Base-by-base conservation (phyloP, 2,113 vertebrate species). In the Zosterops pallidus region DNA sequence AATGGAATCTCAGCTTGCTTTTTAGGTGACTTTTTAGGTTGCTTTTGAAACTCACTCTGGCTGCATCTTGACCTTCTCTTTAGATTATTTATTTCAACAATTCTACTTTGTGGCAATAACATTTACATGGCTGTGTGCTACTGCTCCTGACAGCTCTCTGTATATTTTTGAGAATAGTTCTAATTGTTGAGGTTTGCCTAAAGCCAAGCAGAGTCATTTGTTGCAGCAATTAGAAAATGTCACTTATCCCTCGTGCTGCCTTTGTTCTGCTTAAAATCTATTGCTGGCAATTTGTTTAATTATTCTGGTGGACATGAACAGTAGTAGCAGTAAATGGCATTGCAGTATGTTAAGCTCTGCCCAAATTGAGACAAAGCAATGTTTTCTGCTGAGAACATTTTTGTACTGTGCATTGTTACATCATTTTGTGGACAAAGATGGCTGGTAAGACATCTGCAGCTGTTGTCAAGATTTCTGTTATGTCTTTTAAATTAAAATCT, bases 401-500 rank as follows among this genome's bases (percentile, higher is more conserved):
- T 49, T 86, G 56, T 88, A 56, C 63, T 59, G 46, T 83, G 86
- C 42, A 24, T 28, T 95, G 83, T 90, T 90, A 79, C 0, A 3
- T 57, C 68, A 55, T 83, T 92, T 78, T 86, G 83, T 97, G 91
- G 85, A 93, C 62, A 65, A 70, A 92, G 46, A 22, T 90, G 86
- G 55, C 76, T 95, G 68, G 26, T 92, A 76, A 78, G 71, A 39
- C 20, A 59, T 77, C 92, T 92, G 41, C 63, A 91, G 56, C 46
- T 89, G 33, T 86, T 90, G 85, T 95, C 65, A 80, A 85, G 42
- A 89, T 64, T 82, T 31, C 31, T 95, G 74, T 86, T 88, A 72
- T 72, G 26, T 81, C 86, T 94, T 94, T 86, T 79, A 75, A 95
- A 96, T 97, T 96, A 97, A 97, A 96, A 69, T 56, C 47, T 21